Conservation (phyloP, 1,140 invertebrate species). For the Stegodyphus mimosarum region DNA sequence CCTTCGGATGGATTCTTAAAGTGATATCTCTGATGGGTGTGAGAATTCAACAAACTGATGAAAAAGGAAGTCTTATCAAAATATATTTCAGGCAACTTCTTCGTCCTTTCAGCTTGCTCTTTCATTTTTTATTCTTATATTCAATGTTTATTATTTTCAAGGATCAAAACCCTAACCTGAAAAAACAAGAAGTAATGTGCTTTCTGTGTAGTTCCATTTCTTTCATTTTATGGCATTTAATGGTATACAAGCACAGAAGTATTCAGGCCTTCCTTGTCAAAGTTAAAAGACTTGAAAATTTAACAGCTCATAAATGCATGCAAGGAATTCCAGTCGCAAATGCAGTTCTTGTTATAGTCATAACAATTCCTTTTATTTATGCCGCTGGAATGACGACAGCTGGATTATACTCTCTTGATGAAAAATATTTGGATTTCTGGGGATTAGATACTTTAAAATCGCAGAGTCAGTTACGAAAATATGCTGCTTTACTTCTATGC, state of each 20-base stretch:
- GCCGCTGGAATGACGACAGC: too few species aligned
- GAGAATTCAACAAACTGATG: background rate
- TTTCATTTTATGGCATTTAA: background rate
- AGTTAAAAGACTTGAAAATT: too few species aligned
- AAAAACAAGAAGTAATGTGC: background rate
- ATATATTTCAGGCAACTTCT: background rate
- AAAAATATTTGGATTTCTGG: too few species aligned
- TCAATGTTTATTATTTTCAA: background rate
- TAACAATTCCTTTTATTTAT: too few species aligned
- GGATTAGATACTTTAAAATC: too few species aligned
- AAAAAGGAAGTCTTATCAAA: background rate
- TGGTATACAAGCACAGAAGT: background rate
- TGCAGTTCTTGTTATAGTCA: too few species aligned
- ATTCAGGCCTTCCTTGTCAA: too few species aligned
- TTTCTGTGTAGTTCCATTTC: background rate
- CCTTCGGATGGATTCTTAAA: background rate
- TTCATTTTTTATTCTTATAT: background rate
- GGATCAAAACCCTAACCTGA: background rate
- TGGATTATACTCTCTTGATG: too few species aligned
- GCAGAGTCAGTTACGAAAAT: background rate
- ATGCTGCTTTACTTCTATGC: background rate
- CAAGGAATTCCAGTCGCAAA: too few species aligned
- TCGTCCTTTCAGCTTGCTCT: background rate
- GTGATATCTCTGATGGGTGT: background rate
- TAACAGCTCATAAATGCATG: too few species aligned